These are phyloP conservation scores for Euphonia xanthogaster DNA, from an alignment of 2,797 vertebrate species.

Conservation along the genomic window DNA sequence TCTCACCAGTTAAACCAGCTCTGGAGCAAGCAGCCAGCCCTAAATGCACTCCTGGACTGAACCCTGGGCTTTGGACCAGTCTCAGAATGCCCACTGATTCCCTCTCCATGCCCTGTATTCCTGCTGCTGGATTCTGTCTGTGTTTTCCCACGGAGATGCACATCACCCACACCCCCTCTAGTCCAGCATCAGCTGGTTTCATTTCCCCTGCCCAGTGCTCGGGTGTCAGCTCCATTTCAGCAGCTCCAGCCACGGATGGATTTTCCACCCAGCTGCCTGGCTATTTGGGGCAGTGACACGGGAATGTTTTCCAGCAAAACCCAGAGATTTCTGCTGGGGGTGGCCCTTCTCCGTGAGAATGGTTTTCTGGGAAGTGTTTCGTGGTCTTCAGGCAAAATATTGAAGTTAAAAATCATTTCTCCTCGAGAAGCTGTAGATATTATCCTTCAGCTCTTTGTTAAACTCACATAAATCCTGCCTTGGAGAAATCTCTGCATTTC, in stretches of 20 bases:
- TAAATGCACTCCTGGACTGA: background rate
- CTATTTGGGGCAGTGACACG: constrained; percentile 9
- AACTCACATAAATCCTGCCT: background rate
- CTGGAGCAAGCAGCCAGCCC: background rate
- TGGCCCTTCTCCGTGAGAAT: background rate
- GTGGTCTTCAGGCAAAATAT: constrained; percentile 33
- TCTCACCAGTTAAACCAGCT: background rate
- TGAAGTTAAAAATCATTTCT: constrained; percentile 37
- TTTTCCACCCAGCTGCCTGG: constrained; percentile 54
- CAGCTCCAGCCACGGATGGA: constrained; percentile 9
- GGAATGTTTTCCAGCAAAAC: background rate
- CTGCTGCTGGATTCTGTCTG: background rate
- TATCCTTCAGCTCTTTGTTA: background rate
- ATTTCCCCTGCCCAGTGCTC: constrained; percentile 48
- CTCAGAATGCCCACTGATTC: background rate
- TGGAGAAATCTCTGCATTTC: background rate
- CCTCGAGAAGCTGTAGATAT: background rate
- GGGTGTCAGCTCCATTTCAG: constrained; percentile 23
- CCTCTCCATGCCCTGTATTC: background rate
- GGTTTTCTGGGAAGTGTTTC: constrained; percentile 26
- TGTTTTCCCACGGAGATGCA: constrained; percentile 27
- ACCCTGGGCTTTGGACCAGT: background rate
- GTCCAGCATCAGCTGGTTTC: constrained; percentile 45
- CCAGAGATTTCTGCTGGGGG: constrained; percentile 13
- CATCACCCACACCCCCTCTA: constrained; percentile 28